Evolutionary conservation across 2,113 vertebrate genomes (phyloP).

Genomic region (Callionymus lyra): DNA sequence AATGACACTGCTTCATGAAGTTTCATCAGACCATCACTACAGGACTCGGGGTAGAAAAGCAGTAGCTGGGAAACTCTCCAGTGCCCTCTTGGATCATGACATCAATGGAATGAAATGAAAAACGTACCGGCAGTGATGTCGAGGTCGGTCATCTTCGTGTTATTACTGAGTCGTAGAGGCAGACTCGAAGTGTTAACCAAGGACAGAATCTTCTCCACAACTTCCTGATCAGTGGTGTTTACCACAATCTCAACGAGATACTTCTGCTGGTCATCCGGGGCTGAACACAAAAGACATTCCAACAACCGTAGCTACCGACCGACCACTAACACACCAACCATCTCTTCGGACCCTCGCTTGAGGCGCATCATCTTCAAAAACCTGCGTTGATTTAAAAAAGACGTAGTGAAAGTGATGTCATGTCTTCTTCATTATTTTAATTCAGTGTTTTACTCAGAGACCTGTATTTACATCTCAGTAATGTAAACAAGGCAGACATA

Average conservation of each 20-base stretch:
- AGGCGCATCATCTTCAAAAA: not conserved
- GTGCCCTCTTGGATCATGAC: not conserved
- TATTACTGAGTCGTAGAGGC: constrained; percentile 6
- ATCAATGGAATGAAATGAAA: not conserved
- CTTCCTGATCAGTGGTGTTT: constrained; percentile 21
- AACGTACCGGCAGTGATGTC: constrained; percentile 39
- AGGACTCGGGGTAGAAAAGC: too few species aligned
- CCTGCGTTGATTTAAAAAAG: not conserved
- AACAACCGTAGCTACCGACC: not conserved
- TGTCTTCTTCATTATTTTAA: not conserved
- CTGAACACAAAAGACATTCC: constrained; percentile 26
- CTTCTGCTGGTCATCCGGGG: not conserved
- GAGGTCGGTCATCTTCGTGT: constrained; percentile 31
- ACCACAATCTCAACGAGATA: constrained; percentile 38
- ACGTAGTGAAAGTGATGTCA: too few species aligned
- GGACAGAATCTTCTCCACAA: constrained; percentile 16
- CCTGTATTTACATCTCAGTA: constrained; percentile 5
- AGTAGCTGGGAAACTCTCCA: not conserved
- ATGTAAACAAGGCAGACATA: constrained; percentile 16
- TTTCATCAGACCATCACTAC: too few species aligned
- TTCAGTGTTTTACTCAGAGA: not conserved
- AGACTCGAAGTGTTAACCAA: constrained; percentile 10
- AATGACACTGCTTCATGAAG: too few species aligned
- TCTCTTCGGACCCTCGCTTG: not conserved
- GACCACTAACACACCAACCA: not conserved